Percentiles rank a stretch among this genome's conserved stretches.
These are phyloP conservation scores for Drosophila rubida DNA, from an alignment of 2,888 invertebrate species.

Conservation along the genomic window DNA sequence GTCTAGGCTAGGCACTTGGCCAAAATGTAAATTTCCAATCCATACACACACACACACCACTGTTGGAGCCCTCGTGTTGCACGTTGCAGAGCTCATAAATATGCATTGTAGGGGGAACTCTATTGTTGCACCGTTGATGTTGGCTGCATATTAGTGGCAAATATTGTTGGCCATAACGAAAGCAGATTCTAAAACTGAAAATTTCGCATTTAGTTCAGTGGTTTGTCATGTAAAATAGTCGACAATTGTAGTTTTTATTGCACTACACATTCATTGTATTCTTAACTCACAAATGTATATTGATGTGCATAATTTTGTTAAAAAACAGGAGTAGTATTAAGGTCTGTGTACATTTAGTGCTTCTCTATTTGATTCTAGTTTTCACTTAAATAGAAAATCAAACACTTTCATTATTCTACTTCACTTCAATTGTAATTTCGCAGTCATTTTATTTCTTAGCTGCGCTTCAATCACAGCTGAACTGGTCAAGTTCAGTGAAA, in stretches of 20 bases:
- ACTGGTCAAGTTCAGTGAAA: slow-evolving; percentile 34
- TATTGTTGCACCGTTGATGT: slow-evolving; percentile 46
- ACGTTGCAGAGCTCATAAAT: slow-evolving; percentile 64
- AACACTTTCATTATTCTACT: no score
- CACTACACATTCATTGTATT: no score
- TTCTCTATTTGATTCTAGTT: no score
- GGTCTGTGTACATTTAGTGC: no score
- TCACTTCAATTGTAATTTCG: no score
- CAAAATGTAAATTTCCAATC: slow-evolving; percentile 68
- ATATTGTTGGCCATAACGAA: slow-evolving; percentile 64
- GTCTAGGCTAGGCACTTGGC: slow-evolving; percentile 69
- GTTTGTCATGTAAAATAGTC: slow-evolving; percentile 74
- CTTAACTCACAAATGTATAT: no score
- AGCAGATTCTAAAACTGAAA: slow-evolving; percentile 53
- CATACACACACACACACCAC: slow-evolving; percentile 19
- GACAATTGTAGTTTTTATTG: slow-evolving; percentile 35
- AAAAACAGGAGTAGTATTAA: no score
- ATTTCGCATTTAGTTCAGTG: slow-evolving; percentile 47
- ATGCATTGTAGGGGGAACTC: slow-evolving; percentile 65
- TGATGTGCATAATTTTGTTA: no score
- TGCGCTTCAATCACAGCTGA: neutral
- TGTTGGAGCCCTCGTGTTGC: slow-evolving; percentile 12
- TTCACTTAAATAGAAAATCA: no score
- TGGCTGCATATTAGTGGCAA: slow-evolving; percentile 69
- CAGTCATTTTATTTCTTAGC: neutral